Conservation (phyloP, 2,888 invertebrate species). For the Aphelenchoides bicaudatus region DNA sequence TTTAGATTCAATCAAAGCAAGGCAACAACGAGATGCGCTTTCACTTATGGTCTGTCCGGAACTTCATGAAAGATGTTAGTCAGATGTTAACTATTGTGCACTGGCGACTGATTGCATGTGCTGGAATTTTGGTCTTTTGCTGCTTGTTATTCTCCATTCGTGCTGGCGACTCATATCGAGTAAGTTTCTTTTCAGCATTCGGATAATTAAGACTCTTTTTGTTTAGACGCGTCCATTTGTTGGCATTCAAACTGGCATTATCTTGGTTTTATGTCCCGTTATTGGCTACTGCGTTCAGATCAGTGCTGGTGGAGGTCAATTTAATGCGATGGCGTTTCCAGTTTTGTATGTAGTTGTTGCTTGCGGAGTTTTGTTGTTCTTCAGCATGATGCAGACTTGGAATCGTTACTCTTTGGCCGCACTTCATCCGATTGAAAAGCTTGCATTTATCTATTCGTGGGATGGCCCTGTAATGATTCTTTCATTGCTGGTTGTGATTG, state of each 20-base stretch:
- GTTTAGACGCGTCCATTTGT: slow-evolving; percentile 46
- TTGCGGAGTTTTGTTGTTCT: slow-evolving; percentile 41
- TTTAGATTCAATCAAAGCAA: neutral
- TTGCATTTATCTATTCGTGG: slow-evolving; percentile 56
- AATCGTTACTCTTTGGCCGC: slow-evolving; percentile 52
- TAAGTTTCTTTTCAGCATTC: neutral
- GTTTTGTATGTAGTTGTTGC: slow-evolving; percentile 39
- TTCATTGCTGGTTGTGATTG: slow-evolving; percentile 18
- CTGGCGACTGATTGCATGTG: slow-evolving; percentile 7
- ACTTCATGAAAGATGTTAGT: slow-evolving; percentile 21
- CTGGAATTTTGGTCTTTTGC: slow-evolving; percentile 23
- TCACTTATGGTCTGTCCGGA: slow-evolving; percentile 26
- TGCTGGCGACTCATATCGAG: slow-evolving; percentile 10
- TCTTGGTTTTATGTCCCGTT: slow-evolving; percentile 29
- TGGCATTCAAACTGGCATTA: slow-evolving; percentile 39
- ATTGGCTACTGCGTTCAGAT: slow-evolving; percentile 37
- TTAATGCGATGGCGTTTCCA: slow-evolving; percentile 40
- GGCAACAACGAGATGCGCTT: slow-evolving; percentile 18
- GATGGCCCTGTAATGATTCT: slow-evolving; percentile 48
- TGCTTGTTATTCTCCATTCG: slow-evolving; percentile 26
- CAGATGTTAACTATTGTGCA: slow-evolving; percentile 13
- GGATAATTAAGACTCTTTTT: neutral
- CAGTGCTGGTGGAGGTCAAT: slow-evolving; percentile 19
- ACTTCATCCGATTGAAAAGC: slow-evolving; percentile 58
- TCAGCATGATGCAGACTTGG: slow-evolving; percentile 38